These are phyloP conservation scores for Pecten maximus DNA, from an alignment of 2,888 invertebrate species.

Conservation along the genomic window DNA sequence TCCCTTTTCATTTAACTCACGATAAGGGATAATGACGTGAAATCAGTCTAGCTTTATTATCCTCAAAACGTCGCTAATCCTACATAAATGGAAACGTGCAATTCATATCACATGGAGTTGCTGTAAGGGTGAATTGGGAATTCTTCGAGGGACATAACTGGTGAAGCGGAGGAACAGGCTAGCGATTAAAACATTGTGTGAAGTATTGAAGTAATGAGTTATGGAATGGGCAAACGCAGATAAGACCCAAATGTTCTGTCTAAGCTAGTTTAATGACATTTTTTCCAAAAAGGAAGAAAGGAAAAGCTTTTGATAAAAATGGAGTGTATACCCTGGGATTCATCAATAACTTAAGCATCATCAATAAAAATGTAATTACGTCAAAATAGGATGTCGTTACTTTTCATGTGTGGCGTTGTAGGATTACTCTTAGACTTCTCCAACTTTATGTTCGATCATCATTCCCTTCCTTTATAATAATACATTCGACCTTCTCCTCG, in stretches of 20 bases:
- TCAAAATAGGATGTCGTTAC: neutral
- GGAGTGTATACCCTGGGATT: neutral
- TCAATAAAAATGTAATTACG: slow-evolving; percentile 32
- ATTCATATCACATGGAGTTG: neutral
- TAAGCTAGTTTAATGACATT: slow-evolving; percentile 18
- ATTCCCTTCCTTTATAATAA: neutral
- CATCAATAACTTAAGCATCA: neutral
- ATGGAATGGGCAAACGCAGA: neutral
- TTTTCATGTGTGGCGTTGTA: neutral
- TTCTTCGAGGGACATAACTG: neutral
- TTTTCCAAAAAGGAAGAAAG: slow-evolving; percentile 1
- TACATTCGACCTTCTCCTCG: too few relatives aligned
- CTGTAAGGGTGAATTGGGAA: slow-evolving; percentile 9
- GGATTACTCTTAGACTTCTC: neutral
- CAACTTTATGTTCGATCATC: neutral
- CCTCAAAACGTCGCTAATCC: slow-evolving; percentile 6
- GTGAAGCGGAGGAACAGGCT: neutral
- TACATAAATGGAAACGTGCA: slow-evolving; percentile 13
- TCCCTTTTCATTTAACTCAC: neutral
- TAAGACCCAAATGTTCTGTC: slow-evolving; percentile 8
- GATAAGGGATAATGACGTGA: slow-evolving; percentile 12
- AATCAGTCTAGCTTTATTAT: neutral
- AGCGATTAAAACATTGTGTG: neutral
- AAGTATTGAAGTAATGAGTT: slow-evolving; percentile 9
- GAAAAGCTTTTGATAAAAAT: slow-evolving; percentile 13